Base-by-base conservation (phyloP, 2,888 invertebrate genomes). In the Acanthococcus lagerstroemiae region DNA sequence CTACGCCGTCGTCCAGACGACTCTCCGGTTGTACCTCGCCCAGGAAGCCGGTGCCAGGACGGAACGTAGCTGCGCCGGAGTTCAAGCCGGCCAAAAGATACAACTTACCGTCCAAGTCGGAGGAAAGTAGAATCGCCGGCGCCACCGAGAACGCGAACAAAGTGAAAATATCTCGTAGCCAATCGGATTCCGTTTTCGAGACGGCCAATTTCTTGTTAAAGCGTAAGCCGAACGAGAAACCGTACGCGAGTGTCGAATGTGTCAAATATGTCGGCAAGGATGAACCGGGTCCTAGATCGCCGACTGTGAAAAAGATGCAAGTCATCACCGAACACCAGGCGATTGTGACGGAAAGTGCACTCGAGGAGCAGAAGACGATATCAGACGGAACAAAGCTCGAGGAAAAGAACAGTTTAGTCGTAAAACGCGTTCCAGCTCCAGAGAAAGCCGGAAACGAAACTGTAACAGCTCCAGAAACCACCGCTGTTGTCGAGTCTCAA, bases 11-110 rank as follows among this genome's bases (percentile, higher is more conserved):
- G 27, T n/a, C 63, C 0, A 50, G 30, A 37, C 50, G 61, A 26
- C 24, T 52, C 25, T 19, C 60, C 12, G 17, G 17, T 15, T 54
- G 37, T 44, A 22, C 15, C 15, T 61, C 61, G 17, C 61, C 61
- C 1, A 15, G 37, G 3, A 58, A 65, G 57, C 48, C 57, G n/a
- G 48, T 58, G 17, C 69, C 70, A 1, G 70, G 70, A 22, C 55
- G 68, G 26, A 70, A 70, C 61, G 61, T 68, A 1, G 69, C 68
- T 9, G 70, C 70, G 17, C 65, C 67, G 15, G 65, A 60, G 6
- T 70, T 70, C 65, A 57, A 69, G 27, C 70, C 70, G 9, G 44
- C 65, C 4, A 68, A 55, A 25, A 55, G 24, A 55, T 15, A 12
- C 22, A 12, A 12, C 17, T 2, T 24, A 24, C n/a, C 25, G 24